Base-by-base conservation (phyloP, 1,140 invertebrate genomes). In the Magallana gigas region DNA sequence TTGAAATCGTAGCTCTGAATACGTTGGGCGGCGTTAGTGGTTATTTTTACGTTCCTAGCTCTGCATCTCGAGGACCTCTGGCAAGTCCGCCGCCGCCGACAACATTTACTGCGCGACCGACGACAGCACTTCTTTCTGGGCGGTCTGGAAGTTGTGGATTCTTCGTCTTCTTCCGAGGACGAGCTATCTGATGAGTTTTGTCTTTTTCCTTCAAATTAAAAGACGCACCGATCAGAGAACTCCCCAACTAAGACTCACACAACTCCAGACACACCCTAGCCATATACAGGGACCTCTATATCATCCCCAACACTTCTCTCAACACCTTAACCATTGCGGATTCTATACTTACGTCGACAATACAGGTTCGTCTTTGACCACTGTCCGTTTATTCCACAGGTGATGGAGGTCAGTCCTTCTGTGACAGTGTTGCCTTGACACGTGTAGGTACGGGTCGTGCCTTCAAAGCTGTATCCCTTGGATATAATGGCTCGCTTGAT, bases 351-450 rank as follows among this genome's bases (percentile, higher is more conserved):
- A 83, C 81, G 81, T 57, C 81, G 14, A 56, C 81, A 83, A 56
- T 83, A 83, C 16, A 83, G 48, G 6, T 83, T 83, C 9, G 56
- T 83, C 56, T 83, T 58, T 83, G 81, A 83, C 81, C 81, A 83
- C 81, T 83, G 81, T 2, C 81, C 81, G 7, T 83, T 56, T 14
- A 57, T 57, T 57, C 81, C 81, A 83, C 81, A 83, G 18, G 57
- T 58, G 11, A 83, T 83, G 8, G 57, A 23, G 6, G 81, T 36
- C n/a, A 9, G n/a, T 1, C 81, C 81, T 56, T 83, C 81, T 14
- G 6, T 83, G 57, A 83, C 81, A 11, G 81, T 83, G n/a, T 16
- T 83, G 5, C 57, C 57, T 8, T 29, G 36, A 83, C 81, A 83
- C 16, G 48, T 16, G 18, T 83, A 83, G 5, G 14, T 58, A 23